Evolutionary conservation across 2,113 vertebrate genomes (phyloP), one percentile per base, ranked within the genome.

Genomic region (Castor canadensis): DNA sequence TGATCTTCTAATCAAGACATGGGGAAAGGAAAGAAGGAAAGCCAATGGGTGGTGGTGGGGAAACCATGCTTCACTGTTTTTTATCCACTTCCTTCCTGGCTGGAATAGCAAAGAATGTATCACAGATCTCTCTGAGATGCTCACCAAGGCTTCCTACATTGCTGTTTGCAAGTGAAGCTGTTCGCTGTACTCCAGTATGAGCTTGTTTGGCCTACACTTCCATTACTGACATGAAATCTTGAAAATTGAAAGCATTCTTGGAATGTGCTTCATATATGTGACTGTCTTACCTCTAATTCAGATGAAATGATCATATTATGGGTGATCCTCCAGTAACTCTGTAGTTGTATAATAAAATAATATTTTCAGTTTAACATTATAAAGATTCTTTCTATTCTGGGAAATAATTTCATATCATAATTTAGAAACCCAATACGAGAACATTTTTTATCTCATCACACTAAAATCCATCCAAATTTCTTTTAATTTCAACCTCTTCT

Each of bases 401-500:
- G 89, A 96, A 92, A 92, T 93, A 89, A 89, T 93, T 88, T 93
- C 47, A 43, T 58, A 64, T 72, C 71, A 73, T 82, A 40, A 89
- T 79, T 94, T 80, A 96, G n/a, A 95, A 95, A 87, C 28, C 49
- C 56, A 93, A 28, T 40, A 82, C 87, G 76, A 94, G 86, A 92
- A 92, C 56, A 69, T 32, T 87, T 86, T 85, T 95, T 75, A 92
- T 94, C 86, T 95, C 89, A 66, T 49, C 38, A 75, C 5, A 64
- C 60, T 58, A 64, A 72, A 93, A 52, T 89, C 38, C 47, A 54
- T 43, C 66, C 64, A 94, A 72, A 94, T 93, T 95, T 91, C 52
- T 93, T 95, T 95, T 84, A 95, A 76, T 93, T 89, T 89, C 95
- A 95, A 84, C n/a, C 58, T 81, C 89, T 90, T 89, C 58, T 96